Base-by-base conservation (phyloP, 2,888 invertebrate species). In the Rhimphoctona megacephalus region DNA sequence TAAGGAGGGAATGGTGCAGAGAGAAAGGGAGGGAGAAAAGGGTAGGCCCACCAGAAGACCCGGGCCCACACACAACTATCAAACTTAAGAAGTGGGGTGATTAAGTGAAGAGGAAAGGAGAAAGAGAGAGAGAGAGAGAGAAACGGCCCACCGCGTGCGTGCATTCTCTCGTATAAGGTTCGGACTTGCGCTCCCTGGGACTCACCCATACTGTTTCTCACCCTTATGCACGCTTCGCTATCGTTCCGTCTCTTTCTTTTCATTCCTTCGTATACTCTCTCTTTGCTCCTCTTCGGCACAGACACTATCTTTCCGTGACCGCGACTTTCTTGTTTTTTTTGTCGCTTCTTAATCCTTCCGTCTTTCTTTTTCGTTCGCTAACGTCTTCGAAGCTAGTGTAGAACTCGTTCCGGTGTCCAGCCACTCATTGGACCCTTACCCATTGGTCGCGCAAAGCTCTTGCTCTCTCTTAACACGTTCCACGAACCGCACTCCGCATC, bases 11-110 rank as follows among this genome's bases (percentile, higher is more conserved):
- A 54, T 17, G 57, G 30, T 30, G 54, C 54, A 43, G 57, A 69
- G 52, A 49, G 69, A 43, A 19, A 39, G 22, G 69, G 61, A 76
- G 33, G 30, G 64, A 69, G 57, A 67, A 74, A 69, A 49, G 57
- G 64, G 76, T 54, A 66, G 77, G 73, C 70, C 79, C 85, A 85
- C 73, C 66, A 81, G 73, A 77, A 70, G 87, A 73, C 87, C 87
- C 85, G 80, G 76, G 87, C 89, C 89, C 88, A 89, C 88, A 88
- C 88, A 91, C 92, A 91, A 90, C 91, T 92, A 92, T 92, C 91
- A 88, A 91, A 92, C 91, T 90, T 90, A 91, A 90, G 88, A 89
- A 67, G 80, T 81, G 76, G 66, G 64, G 81, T 17, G 77, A 61
- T 61, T 61, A 69, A 49, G 67, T 46, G 49, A 64, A 54, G 54